Conservation (phyloP, 2,113 vertebrate species). For the Melanostigma gelatinosum region DNA sequence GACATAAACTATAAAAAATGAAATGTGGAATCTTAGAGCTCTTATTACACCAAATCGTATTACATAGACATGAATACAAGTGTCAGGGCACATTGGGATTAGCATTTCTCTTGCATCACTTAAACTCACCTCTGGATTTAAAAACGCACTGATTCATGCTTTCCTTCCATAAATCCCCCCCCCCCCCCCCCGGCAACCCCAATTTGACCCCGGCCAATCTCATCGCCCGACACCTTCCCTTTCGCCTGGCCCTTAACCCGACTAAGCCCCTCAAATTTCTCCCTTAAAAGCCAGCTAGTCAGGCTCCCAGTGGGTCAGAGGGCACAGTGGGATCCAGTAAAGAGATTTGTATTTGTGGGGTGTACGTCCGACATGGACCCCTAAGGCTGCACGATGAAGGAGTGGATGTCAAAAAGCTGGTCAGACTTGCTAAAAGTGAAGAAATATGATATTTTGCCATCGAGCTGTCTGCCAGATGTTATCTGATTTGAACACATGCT, state of each 20-base stretch:
- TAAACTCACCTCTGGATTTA: conserved; percentile 34
- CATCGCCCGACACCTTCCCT: conserved; percentile 44
- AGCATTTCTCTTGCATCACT: conserved; percentile 28
- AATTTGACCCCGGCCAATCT: conserved; percentile 26
- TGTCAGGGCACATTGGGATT: conserved; percentile 27
- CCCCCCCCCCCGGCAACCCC: conserved; percentile 27
- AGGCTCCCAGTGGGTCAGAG: conserved; percentile 38
- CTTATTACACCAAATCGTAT: conserved; percentile 2
- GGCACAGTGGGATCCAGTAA: conserved; percentile 30
- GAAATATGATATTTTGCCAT: conserved; percentile 39
- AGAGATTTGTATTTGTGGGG: conserved; percentile 27
- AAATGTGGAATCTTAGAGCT: conserved; percentile 5
- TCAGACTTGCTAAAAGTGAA: conserved; percentile 35
- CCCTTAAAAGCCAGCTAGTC: conserved; percentile 19
- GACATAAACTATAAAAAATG: neutral
- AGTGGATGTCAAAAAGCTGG: conserved; percentile 36
- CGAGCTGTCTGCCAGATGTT: conserved; percentile 39
- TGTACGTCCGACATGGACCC: conserved; percentile 15
- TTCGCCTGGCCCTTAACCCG: conserved; percentile 31
- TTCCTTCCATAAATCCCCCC: conserved; percentile 13
- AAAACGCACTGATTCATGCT: conserved; percentile 4
- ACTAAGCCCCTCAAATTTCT: conserved; percentile 45
- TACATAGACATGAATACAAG: neutral
- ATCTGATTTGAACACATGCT: conserved; percentile 30
- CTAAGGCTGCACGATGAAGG: conserved; percentile 18